phyloP scores from a whole-genome alignment of 2,113 vertebrate species.

The Protobothrops mucrosquamatus region DNA sequence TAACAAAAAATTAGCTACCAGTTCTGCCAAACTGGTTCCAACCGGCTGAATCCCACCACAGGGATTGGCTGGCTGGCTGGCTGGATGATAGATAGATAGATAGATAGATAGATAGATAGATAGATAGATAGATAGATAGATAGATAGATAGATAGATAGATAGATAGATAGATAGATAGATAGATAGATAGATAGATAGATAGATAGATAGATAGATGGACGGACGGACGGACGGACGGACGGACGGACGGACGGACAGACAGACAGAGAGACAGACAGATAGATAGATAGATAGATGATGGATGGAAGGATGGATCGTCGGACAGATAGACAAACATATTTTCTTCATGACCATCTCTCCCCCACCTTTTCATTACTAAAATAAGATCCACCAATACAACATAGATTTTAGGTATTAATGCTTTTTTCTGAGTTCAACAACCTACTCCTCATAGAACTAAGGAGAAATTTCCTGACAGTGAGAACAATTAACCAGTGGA shows the following conservation, averaged over 20 bases:
- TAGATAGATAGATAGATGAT: not conserved
- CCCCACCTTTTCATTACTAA: not conserved
- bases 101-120: no score
- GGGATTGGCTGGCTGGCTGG: no score
- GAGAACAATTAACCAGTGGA: not conserved
- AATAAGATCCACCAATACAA: not conserved
- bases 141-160: not conserved
- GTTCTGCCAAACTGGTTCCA: no score
- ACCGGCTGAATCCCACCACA: no score
- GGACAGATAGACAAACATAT: not conserved
- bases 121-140: no score
- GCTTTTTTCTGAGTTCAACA: not conserved
- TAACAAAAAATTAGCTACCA: no score
- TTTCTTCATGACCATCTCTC: not conserved
- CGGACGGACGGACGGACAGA: no score
- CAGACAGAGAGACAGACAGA: no score
- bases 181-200: not conserved
- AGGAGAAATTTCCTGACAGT: not conserved
- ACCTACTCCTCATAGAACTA: not conserved
- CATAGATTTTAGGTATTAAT: not conserved
- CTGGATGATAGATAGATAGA: fast-evolving
- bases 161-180: no score
- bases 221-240: no score
- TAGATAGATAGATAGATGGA: no score
- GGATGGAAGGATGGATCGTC: not conserved